Evolutionary conservation across 1,140 invertebrate genomes (phyloP).

Genomic region (Idris sp.): DNA sequence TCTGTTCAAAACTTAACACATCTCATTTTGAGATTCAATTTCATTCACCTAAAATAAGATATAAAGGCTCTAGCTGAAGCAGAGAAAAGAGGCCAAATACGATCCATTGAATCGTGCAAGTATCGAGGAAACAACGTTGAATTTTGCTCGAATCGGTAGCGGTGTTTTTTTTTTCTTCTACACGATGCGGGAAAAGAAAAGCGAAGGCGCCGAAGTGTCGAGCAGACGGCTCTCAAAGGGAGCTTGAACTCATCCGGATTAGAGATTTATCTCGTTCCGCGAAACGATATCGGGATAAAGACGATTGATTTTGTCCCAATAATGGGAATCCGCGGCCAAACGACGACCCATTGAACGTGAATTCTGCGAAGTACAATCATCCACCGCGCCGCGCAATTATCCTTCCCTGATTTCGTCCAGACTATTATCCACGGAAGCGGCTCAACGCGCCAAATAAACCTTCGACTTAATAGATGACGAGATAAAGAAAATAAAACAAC

Average conservation of each 20-base stretch:
- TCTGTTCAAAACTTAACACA: too few species aligned
- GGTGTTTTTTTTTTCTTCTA: too few species aligned
- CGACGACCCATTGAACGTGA: conserved; percentile 40
- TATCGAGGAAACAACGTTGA: too few species aligned
- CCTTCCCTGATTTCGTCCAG: conserved; percentile 61
- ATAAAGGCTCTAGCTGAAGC: too few species aligned
- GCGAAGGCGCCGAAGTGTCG: conserved; percentile 51
- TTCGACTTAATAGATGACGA: conserved; percentile 25
- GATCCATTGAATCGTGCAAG: conserved; percentile 11
- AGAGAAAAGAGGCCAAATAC: conserved; percentile 19
- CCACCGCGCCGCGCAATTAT: conserved; percentile 64
- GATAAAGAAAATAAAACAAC: conserved; percentile 2
- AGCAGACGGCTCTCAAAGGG: conserved; percentile 45
- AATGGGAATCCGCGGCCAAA: conserved; percentile 66
- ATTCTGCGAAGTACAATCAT: conserved; percentile 66
- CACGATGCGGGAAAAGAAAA: too few species aligned
- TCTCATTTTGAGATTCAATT: too few species aligned
- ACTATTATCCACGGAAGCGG: conserved; percentile 55
- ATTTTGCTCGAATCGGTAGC: conserved; percentile 44
- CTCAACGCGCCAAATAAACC: conserved; percentile 61
- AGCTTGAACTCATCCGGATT: conserved; percentile 69
- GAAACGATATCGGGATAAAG: conserved; percentile 71
- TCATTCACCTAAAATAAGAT: too few species aligned
- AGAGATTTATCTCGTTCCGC: conserved; percentile 66
- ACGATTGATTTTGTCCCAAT: conserved; percentile 75